Evolutionary conservation across 1,140 invertebrate species (phyloP), one percentile per base, ranked within the genome.

Genomic region (Cotesia chilonis): DNA sequence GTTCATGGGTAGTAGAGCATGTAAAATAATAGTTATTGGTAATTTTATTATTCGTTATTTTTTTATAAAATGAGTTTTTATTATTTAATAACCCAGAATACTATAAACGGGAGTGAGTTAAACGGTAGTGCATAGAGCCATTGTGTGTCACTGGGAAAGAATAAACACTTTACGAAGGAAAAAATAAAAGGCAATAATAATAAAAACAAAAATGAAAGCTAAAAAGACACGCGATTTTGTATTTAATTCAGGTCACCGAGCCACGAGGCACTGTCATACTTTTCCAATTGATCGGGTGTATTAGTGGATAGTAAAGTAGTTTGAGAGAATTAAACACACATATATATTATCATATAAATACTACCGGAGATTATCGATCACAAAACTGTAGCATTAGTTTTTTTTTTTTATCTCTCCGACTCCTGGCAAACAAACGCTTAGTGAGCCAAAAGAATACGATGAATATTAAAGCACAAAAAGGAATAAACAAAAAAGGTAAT

Each of bases 211-310:
- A 65, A 65, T 12, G 6, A 37, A 10, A 35, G 60, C 2, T 10
- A 37, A 65, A 38, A 38, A 65, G 36, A 38, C 63, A 65, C 63
- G 63, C 36, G 38, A 65, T 65, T 61, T 35, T 3, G 59, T 61
- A 47, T 65, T 65, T 65, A 65, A 65, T 65, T 65, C 37, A 65
- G 63, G 63, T 65, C 63, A 65, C 63, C 4, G 36, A 36, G 60
- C 17, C 63, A 37, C 38, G 63, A 17, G 20, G 35, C 60, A 61
- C 37, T 65, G 35, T 17, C 28, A 61, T 35, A 12, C 63, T 35
- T 65, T 65, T 65, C 36, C 63, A 36, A 65, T 65, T 65, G 36
- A 65, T 65, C 63, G 63, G 63, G 6, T 41, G 63, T 37, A 65
- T 14, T 20, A 57, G 9, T 10, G n/a, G 51, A 9, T n/a, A n/a